These are phyloP conservation scores for Vultur gryphus DNA, from an alignment of 2,797 vertebrate species.

Conservation along the genomic window DNA sequence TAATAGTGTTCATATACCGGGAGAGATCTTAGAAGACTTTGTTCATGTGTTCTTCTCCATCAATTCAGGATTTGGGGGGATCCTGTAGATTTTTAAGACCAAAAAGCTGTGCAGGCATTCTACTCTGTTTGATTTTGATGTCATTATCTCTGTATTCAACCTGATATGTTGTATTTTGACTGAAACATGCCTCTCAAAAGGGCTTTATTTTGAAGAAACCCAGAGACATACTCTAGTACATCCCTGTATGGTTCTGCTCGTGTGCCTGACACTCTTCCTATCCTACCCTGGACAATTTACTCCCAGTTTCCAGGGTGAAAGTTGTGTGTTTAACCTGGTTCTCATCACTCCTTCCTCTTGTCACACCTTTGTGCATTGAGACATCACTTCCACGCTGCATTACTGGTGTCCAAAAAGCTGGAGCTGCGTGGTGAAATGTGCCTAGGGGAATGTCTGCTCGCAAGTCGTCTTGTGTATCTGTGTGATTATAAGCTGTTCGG, in stretches of 20 bases:
- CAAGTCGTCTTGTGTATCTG: background rate
- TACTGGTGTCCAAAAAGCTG: background rate
- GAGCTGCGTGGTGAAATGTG: background rate
- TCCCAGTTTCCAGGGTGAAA: background rate
- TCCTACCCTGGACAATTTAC: background rate
- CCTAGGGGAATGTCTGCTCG: background rate
- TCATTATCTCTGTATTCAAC: background rate
- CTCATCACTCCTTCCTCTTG: background rate
- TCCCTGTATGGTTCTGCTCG: accelerated
- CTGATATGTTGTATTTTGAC: background rate
- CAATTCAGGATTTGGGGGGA: background rate
- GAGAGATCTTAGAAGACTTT: background rate
- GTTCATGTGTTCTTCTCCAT: background rate
- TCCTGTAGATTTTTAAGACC: background rate
- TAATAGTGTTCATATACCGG: background rate
- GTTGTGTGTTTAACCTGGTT: background rate
- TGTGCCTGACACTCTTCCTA: background rate
- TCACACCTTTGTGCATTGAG: background rate
- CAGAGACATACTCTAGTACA: background rate
- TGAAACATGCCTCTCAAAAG: background rate
- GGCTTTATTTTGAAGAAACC: background rate
- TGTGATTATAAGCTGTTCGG: background rate
- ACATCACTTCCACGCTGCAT: background rate
- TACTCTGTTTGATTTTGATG: background rate
- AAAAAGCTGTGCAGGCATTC: background rate